phyloP scores from a whole-genome alignment of 1,140 invertebrate genomes.

The Danaus plexippus region DNA sequence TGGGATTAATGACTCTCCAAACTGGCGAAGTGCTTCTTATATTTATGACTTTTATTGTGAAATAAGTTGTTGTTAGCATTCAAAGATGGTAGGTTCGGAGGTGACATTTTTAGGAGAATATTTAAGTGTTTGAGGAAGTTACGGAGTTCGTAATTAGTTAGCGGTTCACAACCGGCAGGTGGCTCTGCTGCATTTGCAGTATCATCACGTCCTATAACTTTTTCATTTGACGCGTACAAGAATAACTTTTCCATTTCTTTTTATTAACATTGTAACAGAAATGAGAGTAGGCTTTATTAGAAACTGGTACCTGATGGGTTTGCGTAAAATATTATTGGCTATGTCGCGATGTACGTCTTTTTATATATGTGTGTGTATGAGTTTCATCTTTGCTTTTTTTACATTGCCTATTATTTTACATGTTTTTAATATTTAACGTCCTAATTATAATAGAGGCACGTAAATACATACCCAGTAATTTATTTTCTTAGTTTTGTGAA shows the following conservation, averaged over 20 bases:
- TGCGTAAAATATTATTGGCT: constrained; percentile 45
- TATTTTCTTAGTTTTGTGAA: no score
- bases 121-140: constrained; percentile 68
- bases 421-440: no score
- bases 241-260: constrained; percentile 68
- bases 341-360: constrained; percentile 8
- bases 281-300: constrained; percentile 63
- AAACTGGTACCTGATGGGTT: constrained; percentile 62
- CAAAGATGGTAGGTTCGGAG: constrained; percentile 39
- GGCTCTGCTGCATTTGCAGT: constrained; percentile 55
- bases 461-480: no score
- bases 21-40: no score
- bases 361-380: constrained; percentile 8
- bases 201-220: constrained; percentile 68
- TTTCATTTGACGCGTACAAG: constrained; percentile 65
- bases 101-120: constrained; percentile 67
- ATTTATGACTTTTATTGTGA: neutral
- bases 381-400: no score
- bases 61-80: constrained; percentile 43
- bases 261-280: constrained; percentile 68
- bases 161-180: constrained; percentile 43
- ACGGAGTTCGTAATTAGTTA: constrained; percentile 67
- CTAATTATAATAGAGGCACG: no score
- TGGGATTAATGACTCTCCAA: no score
- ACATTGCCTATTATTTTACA: no score